Conservation (phyloP, 2,888 invertebrate species). For the Psylliodes chrysocephalus region DNA sequence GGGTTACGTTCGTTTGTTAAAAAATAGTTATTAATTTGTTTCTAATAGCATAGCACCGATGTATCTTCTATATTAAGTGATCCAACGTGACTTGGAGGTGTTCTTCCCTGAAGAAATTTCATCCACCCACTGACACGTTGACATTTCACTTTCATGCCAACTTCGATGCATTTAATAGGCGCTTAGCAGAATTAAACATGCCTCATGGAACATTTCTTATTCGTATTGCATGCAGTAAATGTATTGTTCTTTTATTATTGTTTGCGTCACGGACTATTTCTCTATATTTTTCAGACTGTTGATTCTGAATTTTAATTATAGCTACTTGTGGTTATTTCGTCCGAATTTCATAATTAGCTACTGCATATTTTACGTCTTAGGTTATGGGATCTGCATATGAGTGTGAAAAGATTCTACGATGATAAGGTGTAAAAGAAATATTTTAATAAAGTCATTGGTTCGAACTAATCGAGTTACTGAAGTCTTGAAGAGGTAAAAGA, state of each 20-base stretch:
- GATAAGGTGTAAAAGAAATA: neutral
- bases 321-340: conserved; percentile 6
- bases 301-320: conserved; percentile 25
- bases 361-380: conserved; percentile 11
- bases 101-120: too few relatives aligned
- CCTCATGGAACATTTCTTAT: conserved; percentile 1
- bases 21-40: too few relatives aligned
- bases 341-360: conserved; percentile 15
- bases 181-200: conserved; percentile 5
- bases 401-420: conserved; percentile 20
- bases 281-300: conserved; percentile 23
- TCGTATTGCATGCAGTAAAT: conserved; percentile 8
- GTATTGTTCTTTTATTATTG: conserved; percentile 28
- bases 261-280: conserved; percentile 29
- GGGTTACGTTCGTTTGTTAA: too few relatives aligned
- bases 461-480: too few relatives aligned
- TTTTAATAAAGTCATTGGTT: too few relatives aligned
- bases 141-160: conserved; percentile 6
- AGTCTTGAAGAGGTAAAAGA: too few relatives aligned
- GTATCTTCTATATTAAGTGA: too few relatives aligned
- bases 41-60: too few relatives aligned
- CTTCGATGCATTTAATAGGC: conserved; percentile 5
- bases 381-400: conserved; percentile 1
- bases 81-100: too few relatives aligned
- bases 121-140: neutral